Evolutionary conservation across 2,797 vertebrate genomes (phyloP).

Genomic region (Glossophaga mutica): DNA sequence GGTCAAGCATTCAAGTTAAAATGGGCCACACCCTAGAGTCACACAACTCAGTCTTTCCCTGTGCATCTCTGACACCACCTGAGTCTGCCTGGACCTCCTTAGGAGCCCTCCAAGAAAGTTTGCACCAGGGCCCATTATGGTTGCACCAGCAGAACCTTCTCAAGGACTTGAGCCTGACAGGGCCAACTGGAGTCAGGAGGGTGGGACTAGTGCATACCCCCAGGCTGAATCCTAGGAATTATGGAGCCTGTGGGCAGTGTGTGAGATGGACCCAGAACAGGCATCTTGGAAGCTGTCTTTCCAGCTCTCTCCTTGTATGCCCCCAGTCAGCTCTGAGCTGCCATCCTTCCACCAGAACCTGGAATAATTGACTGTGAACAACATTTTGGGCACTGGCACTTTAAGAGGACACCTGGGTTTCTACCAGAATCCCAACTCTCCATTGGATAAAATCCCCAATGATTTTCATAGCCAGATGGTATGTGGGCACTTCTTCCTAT

Average conservation of each 20-base stretch:
- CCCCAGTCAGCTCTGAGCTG: not conserved
- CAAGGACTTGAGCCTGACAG: not conserved
- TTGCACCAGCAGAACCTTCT: not conserved
- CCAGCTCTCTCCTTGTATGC: not conserved
- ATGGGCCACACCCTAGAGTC: not conserved
- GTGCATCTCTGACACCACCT: not conserved
- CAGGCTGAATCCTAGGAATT: not conserved
- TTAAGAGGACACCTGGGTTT: not conserved
- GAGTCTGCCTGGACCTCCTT: not conserved
- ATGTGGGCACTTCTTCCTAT: not conserved
- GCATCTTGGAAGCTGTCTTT: not conserved
- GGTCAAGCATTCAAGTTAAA: not conserved
- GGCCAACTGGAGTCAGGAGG: not conserved
- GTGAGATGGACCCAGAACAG: not conserved
- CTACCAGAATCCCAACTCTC: not conserved
- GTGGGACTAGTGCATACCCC: not conserved
- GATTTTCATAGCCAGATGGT: not conserved
- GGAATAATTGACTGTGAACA: not conserved
- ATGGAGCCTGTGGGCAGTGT: not conserved
- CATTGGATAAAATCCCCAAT: not conserved
- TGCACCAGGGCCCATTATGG: not conserved
- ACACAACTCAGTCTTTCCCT: not conserved
- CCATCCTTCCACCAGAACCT: not conserved
- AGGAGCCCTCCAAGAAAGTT: not conserved
- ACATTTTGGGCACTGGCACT: not conserved